These are phyloP conservation scores for Apodemia zela DNA, from an alignment of 2,888 invertebrate species.

Conservation along the genomic window DNA sequence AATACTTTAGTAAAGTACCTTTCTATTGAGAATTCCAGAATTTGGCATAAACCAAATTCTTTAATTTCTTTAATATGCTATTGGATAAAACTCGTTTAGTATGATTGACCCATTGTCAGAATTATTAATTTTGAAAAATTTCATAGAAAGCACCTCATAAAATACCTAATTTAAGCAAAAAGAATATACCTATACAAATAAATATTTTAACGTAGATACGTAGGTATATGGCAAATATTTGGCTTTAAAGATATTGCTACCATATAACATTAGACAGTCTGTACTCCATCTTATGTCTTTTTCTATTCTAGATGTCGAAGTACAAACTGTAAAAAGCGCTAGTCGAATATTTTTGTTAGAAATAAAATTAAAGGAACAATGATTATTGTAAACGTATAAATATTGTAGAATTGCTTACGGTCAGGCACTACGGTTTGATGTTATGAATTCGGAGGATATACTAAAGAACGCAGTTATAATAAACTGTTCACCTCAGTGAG, in stretches of 20 bases:
- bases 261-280: conserved; percentile 41
- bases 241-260: conserved; percentile 66
- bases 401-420: conserved; percentile 20
- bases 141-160: conserved; percentile 37
- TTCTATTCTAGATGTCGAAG: neutral
- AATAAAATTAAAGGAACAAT: conserved; percentile 30
- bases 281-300: neutral
- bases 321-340: conserved; percentile 10
- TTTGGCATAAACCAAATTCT: too few relatives aligned
- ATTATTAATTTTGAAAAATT: conserved; percentile 5
- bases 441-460: conserved; percentile 10
- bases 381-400: conserved; percentile 26
- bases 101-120: neutral
- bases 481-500: too few relatives aligned
- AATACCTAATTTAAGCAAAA: conserved; percentile 30
- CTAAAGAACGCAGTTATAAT: neutral
- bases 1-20: too few relatives aligned
- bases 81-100: neutral
- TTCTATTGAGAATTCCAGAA: too few relatives aligned
- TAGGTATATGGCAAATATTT: conserved; percentile 74
- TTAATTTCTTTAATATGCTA: neutral
- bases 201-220: conserved; percentile 34
- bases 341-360: conserved; percentile 15
- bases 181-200: conserved; percentile 2
- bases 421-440: conserved; percentile 17